Evolutionary conservation across 2,888 invertebrate species (phyloP), one percentile per base, ranked within the genome.

Genomic region (Calephelis perditalis): DNA sequence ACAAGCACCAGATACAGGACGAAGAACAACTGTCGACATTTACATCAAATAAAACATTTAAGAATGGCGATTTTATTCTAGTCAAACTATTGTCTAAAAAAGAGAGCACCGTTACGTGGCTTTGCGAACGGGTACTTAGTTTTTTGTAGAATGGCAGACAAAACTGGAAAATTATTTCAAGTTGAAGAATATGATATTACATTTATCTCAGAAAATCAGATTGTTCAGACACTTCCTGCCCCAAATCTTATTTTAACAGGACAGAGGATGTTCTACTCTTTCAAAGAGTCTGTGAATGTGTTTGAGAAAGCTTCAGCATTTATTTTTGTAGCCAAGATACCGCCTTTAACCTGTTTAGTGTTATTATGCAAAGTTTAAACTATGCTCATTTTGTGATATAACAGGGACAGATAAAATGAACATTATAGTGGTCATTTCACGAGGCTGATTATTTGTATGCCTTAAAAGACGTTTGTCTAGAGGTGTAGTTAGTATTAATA

Each of bases 1-100:
- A 63, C 75, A 73, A 11, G 72, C 75, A 9, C 69, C 73, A 46
- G 74, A 75, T 68, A 75, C 73, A 3, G 65, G 77, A 54, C 75
- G 76, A 26, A 76, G 70, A 5, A 62, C 68, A n/a, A 58, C 76
- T 46, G 78, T 52, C 52, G 36, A 52, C 59, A 59, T 59, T 43
- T 26, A 37, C 26, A 26, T 26, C 26, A 1, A 26, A 40, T 10
- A 36, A 12, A 8, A 45, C 10, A 52, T 59, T 26, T 26, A 26
- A 26, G 3, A 26, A 26, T 26, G 26, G 26, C 26, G 26, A 26
- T 26, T 26, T 26, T 52, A 49, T 54, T 11, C 12, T 59, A 36
- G 58, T 58, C n/a, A 58, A 9, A 49, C 15, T 61, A 26, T 26
- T 26, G 26, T 26, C 26, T 26, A 26, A 64, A 60, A 62, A 61